Conservation (phyloP, 2,113 vertebrate species). For the Archocentrus centrarchus region DNA sequence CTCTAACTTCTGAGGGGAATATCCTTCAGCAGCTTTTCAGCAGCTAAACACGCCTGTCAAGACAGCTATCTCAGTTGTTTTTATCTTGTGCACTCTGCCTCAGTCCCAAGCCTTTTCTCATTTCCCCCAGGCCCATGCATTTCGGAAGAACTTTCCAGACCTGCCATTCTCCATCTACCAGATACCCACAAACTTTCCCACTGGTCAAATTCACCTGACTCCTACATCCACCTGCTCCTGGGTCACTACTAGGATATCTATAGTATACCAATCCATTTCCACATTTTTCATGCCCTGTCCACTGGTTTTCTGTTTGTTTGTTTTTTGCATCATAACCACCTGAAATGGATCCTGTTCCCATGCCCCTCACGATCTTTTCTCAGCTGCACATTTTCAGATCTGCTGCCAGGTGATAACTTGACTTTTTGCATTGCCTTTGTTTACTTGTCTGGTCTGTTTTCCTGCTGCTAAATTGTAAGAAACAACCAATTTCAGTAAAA, state of each 20-base stretch:
- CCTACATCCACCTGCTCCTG: not conserved
- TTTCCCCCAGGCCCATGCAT: not conserved
- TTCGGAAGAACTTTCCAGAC: not conserved
- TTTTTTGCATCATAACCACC: not conserved
- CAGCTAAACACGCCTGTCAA: constrained; percentile 19
- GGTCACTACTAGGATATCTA: not conserved
- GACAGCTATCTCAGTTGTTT: constrained; percentile 18
- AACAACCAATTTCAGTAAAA: constrained; percentile 6
- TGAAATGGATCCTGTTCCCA: not conserved
- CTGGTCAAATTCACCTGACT: not conserved
- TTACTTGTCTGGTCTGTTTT: constrained; percentile 3
- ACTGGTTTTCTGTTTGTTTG: not conserved
- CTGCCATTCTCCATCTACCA: constrained; percentile 23
- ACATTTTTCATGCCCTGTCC: not conserved
- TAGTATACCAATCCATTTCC: not conserved
- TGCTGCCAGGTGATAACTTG: not conserved
- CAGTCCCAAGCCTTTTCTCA: constrained; percentile 20
- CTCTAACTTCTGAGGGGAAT: not conserved
- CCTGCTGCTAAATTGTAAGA: constrained; percentile 20
- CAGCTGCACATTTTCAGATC: not conserved
- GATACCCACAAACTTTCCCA: not conserved
- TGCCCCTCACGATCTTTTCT: not conserved
- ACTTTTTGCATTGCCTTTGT: constrained; percentile 15
- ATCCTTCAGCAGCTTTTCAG: not conserved
- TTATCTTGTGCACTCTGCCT: constrained; percentile 3